Base-by-base conservation (phyloP, 1,140 invertebrate genomes). In the Drosophila carrolli region DNA sequence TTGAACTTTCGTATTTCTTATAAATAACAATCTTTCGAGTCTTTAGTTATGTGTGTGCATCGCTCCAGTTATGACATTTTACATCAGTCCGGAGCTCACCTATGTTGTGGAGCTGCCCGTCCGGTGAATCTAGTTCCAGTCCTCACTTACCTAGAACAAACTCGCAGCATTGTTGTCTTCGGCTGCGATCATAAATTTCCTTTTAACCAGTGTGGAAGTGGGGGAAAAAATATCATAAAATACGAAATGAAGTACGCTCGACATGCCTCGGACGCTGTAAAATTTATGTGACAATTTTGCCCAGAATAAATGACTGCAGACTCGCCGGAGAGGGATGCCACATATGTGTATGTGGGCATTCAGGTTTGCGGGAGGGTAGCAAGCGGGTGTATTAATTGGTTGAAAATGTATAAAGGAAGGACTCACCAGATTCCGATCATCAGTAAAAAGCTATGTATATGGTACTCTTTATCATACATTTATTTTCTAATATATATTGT, bases 231-330 rank as follows among this genome's bases (percentile, higher is more conserved):
- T 85, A 86, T 86, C 82, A 86, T 86, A 86, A 86, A 86, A 88
- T 86, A 88, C 83, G 60, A 86, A 88, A 86, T 86, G 82, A 88
- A 88, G 82, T 82, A 86, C 82, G 82, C 83, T 76, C 79, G 83
- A 86, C 83, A 76, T 88, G 83, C 60, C 79, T 79, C 60, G 79
- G 82, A 78, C 63, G 66, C 75, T 88, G 55, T 76, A 77, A 68
- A 86, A 86, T 86, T 86, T 86, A 86, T 86, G 82, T 86, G 82
- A 88, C 82, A 86, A 86, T 86, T 88, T 86, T 88, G 82, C 72
- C 59, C 79, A 75, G 79, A 78, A 86, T 86, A 88, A 83, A 86
- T 86, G 82, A 73, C 61, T 81, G 51, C 59, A 71, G 63, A 66
- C 68, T 65, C 41, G 57, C 44, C 55, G 38, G 32, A 55, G 53